Conservation (phyloP, 2,113 vertebrate genomes). For the Gallinago undulata region DNA sequence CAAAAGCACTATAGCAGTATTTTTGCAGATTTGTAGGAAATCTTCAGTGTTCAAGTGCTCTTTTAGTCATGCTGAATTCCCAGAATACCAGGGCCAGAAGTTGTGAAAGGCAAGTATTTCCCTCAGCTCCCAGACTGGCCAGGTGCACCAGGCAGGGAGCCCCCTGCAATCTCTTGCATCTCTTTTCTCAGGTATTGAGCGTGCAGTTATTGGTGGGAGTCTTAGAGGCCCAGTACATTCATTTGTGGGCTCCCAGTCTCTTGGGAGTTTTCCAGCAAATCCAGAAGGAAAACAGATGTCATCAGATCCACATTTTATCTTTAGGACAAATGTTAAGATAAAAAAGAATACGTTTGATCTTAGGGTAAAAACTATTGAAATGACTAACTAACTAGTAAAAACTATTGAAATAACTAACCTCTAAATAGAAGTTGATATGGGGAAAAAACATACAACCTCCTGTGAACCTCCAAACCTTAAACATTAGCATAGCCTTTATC, state of each 20-base stretch:
- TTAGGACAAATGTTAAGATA: not conserved
- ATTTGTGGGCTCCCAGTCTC: not conserved
- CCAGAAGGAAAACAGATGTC: not conserved
- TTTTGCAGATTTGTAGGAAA: not conserved
- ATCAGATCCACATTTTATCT: not conserved
- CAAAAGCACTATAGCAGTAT: not conserved
- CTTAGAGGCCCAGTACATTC: not conserved
- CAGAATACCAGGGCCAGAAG: not conserved
- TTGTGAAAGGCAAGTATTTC: not conserved
- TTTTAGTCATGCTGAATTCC: not conserved
- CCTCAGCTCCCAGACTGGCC: not conserved
- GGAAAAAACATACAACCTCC: fast-evolving
- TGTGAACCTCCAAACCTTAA: not conserved
- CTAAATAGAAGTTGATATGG: not conserved
- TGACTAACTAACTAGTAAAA: not conserved
- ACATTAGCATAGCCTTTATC: not conserved
- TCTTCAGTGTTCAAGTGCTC: not conserved
- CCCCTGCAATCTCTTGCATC: not conserved
- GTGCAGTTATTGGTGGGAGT: not conserved
- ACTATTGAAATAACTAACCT: not conserved
- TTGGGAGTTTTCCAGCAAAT: not conserved
- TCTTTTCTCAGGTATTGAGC: not conserved
- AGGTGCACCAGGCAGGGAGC: not conserved
- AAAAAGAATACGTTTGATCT: not conserved
- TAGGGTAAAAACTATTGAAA: not conserved